phyloP scores from a whole-genome alignment of 2,888 invertebrate genomes.

The Athalia rosae region DNA sequence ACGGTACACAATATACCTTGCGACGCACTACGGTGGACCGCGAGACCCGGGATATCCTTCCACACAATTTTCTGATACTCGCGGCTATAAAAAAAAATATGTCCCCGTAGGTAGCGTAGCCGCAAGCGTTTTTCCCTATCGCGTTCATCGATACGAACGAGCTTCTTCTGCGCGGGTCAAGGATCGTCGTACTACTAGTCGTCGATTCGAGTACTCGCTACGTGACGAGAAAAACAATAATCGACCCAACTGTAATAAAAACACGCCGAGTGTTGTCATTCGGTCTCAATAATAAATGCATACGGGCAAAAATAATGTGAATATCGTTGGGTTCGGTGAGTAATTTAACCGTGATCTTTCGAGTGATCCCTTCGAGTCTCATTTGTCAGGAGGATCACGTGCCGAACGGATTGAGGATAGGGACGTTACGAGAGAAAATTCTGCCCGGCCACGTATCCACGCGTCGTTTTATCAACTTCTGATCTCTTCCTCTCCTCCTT shows the following conservation, averaged over 20 bases:
- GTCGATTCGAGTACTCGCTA: conserved; percentile 14
- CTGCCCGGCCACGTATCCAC: conserved; percentile 50
- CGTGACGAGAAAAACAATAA: not conserved
- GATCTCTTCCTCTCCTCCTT: conserved; percentile 53
- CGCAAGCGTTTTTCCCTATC: not conserved
- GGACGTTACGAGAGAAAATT: conserved; percentile 53
- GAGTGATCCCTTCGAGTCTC: conserved; percentile 51
- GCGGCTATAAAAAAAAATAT: not conserved
- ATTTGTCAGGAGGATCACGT: conserved; percentile 54
- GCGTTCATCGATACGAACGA: conserved; percentile 21
- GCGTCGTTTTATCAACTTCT: conserved; percentile 59
- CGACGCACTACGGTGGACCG: not conserved
- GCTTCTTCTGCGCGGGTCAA: conserved; percentile 1
- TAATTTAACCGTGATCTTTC: conserved; percentile 52
- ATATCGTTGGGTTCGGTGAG: conserved; percentile 41
- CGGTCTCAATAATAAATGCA: conserved; percentile 10
- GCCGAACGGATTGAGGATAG: conserved; percentile 52
- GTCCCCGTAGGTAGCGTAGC: not conserved
- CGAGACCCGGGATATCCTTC: not conserved
- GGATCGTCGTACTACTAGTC: conserved; percentile 8
- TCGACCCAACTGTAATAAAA: conserved; percentile 14
- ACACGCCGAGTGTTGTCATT: conserved; percentile 46
- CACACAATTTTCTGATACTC: not conserved
- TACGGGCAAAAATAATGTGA: conserved; percentile 9
- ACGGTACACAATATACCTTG: too few species aligned